Conservation (phyloP, 2,888 invertebrate species). For the Ceratothoa steindachneri region DNA sequence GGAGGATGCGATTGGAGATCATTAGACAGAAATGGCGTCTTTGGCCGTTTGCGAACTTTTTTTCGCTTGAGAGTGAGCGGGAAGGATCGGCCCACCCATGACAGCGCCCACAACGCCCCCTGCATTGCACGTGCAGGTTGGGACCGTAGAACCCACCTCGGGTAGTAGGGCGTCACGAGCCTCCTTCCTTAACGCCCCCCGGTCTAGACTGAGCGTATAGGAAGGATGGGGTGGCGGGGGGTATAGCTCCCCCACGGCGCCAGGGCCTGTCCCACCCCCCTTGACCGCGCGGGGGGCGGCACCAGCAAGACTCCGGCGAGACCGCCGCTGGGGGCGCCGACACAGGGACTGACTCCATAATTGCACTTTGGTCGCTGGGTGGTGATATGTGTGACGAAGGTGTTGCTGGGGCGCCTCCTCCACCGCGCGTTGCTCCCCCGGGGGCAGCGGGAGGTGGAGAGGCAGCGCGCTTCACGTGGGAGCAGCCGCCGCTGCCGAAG, state of each 20-base stretch:
- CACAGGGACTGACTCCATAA: constrained; percentile 20
- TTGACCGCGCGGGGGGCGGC: background rate
- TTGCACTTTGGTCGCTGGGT: constrained; percentile 47
- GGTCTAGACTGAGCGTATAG: background rate
- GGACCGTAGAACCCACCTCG: too few species aligned
- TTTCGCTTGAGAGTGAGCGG: background rate
- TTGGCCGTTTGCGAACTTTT: background rate
- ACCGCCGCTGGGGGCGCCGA: background rate
- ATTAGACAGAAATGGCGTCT: background rate
- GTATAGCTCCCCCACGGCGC: background rate
- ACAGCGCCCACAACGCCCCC: background rate
- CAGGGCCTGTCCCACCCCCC: background rate
- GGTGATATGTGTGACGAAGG: constrained; percentile 34
- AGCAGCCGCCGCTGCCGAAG: constrained; percentile 47
- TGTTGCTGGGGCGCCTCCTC: too few species aligned
- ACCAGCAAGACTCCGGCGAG: background rate
- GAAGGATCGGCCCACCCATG: background rate
- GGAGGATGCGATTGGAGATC: background rate
- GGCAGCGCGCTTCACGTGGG: constrained; percentile 23
- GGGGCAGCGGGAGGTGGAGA: constrained; percentile 14
- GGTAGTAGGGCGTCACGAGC: too few species aligned
- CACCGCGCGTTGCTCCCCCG: background rate
- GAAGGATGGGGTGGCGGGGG: background rate
- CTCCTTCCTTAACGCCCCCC: background rate
- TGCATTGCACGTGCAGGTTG: constrained; percentile 2